Evolutionary conservation across 2,113 vertebrate species (phyloP), one percentile per base, ranked within the genome.

Genomic region (Callocephalon fimbriatum): DNA sequence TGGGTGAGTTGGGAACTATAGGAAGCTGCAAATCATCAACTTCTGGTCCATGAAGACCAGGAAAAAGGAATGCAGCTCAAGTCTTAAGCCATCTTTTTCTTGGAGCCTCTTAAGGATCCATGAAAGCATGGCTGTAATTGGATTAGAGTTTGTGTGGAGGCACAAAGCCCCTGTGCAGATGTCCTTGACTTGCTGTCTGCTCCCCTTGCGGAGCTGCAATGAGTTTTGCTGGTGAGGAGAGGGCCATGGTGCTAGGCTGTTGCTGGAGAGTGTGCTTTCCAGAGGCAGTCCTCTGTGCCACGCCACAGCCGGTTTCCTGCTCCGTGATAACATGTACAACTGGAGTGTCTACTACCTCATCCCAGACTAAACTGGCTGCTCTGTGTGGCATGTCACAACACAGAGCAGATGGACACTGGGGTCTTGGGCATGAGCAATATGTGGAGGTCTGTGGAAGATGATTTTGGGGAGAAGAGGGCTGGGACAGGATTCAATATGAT

Each of bases 91-190:
- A 90, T 91, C 51, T 23, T 96, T 97, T 88, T 63, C 67, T 74
- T 95, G 91, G 73, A 92, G 70, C 70, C 61, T 95, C 61, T 40
- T 70, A 89, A 91, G 84, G 67, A 87, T 47, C 88, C 91, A 75
- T 87, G 86, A 88, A 96, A 88, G 56, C 58, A 66, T 91, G 86
- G 47, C 59, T 94, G 38, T 95, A 92, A 97, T 85, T 81, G 91
- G 91, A 95, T 96, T 96, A 97, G 86, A 92, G 73, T 80, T 89
- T 71, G 91, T 56, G 61, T 75, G 70, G 72, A 88, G 65, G 94
- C 86, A 61, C 76, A 88, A 5, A 88, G 75, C 19, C 79, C 65
- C 82, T 26, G 23, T 65, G 86, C 90, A 93, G 70, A 89, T 50
- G 88, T 87, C 92, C 92, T 93, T 95, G 92, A 80, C 90, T 77